Conservation (phyloP, 2,888 invertebrate genomes). For the Argyra leucocephala region DNA sequence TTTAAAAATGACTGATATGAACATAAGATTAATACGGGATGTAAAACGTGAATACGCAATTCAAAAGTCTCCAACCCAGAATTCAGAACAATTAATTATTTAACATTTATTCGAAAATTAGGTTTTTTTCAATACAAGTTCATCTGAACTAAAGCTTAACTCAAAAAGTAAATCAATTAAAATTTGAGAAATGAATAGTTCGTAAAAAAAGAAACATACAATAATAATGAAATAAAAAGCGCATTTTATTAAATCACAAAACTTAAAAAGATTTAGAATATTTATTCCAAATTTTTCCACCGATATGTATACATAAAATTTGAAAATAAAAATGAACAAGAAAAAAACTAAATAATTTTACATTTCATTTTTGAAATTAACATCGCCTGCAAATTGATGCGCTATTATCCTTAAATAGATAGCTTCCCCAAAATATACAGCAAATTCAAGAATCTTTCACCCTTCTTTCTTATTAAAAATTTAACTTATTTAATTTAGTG, state of each 20-base stretch:
- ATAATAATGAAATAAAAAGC: slow-evolving; percentile 6
- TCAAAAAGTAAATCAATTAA: too few species aligned
- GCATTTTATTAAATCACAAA: slow-evolving; percentile 1
- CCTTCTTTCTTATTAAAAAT: not conserved
- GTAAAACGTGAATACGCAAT: too few species aligned
- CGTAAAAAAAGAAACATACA: too few species aligned
- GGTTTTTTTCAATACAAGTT: too few species aligned
- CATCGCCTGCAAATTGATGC: slow-evolving; percentile 1
- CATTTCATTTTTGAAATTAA: slow-evolving; percentile 4
- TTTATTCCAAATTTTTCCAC: slow-evolving; percentile 2
- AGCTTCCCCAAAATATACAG: not conserved
- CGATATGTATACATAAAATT: slow-evolving; percentile 1
- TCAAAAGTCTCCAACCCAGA: too few species aligned
- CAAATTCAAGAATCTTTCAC: not conserved
- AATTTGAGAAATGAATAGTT: too few species aligned
- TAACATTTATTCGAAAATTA: too few species aligned
- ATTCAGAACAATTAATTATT: too few species aligned
- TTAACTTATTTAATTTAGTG: not conserved
- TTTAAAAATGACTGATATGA: too few species aligned
- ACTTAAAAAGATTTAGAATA: slow-evolving; percentile 1
- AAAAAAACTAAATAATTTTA: not conserved
- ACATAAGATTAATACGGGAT: too few species aligned
- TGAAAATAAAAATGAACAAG: not conserved
- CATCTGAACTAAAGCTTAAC: too few species aligned
- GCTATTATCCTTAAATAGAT: not conserved